A percentile compares a stretch with the other conserved stretches of the same genome.
Conservation (phyloP, 1,140 invertebrate genomes). For the Aplysia californica region DNA sequence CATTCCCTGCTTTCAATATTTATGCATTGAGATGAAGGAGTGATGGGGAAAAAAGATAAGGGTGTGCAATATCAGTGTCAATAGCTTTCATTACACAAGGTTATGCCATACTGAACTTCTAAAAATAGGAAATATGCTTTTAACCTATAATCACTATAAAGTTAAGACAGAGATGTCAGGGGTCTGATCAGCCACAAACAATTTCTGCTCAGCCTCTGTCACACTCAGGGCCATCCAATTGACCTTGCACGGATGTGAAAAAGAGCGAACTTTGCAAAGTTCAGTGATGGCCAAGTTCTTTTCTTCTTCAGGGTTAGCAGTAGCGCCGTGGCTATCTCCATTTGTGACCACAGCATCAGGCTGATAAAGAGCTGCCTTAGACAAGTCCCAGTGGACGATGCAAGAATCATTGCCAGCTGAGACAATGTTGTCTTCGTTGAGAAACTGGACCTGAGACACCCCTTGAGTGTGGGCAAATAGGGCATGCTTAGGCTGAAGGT, state of each 20-base stretch:
- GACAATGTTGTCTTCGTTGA: conserved; percentile 41
- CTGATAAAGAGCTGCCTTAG: conserved; percentile 38
- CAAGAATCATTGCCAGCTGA: conserved; percentile 59
- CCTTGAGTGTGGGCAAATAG: conserved; percentile 59
- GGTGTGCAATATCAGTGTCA: too few relatives aligned
- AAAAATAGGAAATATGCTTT: too few relatives aligned
- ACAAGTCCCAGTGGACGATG: conserved; percentile 56
- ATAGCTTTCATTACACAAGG: too few relatives aligned
- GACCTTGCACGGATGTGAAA: conserved; percentile 51
- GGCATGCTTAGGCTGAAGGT: conserved; percentile 46
- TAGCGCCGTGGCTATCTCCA: conserved; percentile 29
- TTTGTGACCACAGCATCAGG: conserved; percentile 25
- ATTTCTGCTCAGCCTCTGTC: conserved; percentile 30
- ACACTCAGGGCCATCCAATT: conserved; percentile 57
- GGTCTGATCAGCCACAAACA: conserved; percentile 56
- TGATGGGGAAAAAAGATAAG: too few relatives aligned
- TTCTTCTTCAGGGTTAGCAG: conserved; percentile 23
- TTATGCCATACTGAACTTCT: too few relatives aligned
- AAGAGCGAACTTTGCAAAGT: conserved; percentile 39
- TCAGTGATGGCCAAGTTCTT: conserved; percentile 38
- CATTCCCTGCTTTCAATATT: too few relatives aligned
- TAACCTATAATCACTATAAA: conserved; percentile 4
- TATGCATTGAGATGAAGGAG: too few relatives aligned
- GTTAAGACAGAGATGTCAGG: conserved; percentile 43
- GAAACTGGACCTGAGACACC: conserved; percentile 58